These are phyloP conservation scores for Entelurus aequoreus DNA, from an alignment of 2,113 vertebrate species.

Conservation along the genomic window DNA sequence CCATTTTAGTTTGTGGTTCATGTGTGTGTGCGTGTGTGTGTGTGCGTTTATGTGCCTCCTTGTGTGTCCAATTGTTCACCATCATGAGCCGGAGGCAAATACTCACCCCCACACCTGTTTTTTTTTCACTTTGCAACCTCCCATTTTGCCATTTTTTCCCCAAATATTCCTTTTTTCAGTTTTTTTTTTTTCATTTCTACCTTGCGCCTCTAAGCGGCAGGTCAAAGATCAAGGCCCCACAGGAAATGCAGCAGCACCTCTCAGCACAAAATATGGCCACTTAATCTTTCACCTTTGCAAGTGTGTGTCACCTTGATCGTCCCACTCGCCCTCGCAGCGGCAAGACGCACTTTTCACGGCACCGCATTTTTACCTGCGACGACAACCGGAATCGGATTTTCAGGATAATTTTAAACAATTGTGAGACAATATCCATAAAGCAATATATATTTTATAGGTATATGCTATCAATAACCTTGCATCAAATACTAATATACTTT, in stretches of 20 bases:
- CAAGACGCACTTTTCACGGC: not conserved
- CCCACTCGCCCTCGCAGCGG: not conserved
- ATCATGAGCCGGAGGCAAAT: conserved; percentile 61
- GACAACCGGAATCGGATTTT: not conserved
- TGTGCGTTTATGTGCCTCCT: conserved; percentile 13
- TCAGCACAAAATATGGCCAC: conserved; percentile 36
- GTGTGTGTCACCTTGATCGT: conserved; percentile 21
- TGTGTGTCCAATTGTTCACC: conserved; percentile 61
- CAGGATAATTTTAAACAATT: too few relatives aligned
- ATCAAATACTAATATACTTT: too few relatives aligned
- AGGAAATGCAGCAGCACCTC: conserved; percentile 53
- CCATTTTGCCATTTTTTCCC: conserved; percentile 55
- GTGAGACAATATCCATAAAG: too few relatives aligned
- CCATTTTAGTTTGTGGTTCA: too few relatives aligned
- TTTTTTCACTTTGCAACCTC: conserved; percentile 57
- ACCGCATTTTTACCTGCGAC: not conserved
- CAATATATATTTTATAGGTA: too few relatives aligned
- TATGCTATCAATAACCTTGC: too few relatives aligned
- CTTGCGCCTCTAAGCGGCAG: conserved; percentile 43
- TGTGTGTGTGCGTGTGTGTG: not conserved
- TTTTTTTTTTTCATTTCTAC: conserved; percentile 31
- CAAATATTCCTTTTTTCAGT: conserved; percentile 16
- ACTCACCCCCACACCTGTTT: conserved; percentile 46
- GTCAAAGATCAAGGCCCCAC: conserved; percentile 58
- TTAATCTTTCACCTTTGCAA: conserved; percentile 53